Conservation (phyloP, 2,113 vertebrate genomes). For the Eonycteris spelaea region DNA sequence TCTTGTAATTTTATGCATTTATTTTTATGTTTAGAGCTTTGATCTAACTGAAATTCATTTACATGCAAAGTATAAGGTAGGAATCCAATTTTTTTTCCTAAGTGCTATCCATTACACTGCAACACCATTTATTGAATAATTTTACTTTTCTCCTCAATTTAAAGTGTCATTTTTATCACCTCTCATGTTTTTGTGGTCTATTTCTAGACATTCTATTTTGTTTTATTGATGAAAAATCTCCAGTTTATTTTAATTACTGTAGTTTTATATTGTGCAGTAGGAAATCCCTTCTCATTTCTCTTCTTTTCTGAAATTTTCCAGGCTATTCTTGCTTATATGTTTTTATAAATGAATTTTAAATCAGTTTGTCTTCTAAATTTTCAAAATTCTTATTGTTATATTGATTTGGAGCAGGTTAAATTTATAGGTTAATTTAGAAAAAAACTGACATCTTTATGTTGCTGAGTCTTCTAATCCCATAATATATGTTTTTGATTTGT, state of each 20-base stretch:
- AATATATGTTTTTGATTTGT: not conserved
- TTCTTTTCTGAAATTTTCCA: not conserved
- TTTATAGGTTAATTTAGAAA: no score
- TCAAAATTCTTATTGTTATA: no score
- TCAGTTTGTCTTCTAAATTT: no score
- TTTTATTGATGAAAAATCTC: not conserved
- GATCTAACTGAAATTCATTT: not conserved
- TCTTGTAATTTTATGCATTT: not conserved
- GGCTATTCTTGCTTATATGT: no score
- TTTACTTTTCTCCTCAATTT: not conserved
- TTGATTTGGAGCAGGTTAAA: no score
- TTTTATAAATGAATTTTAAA: no score
- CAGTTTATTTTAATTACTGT: not conserved
- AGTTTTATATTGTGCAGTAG: not conserved
- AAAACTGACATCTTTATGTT: not conserved
- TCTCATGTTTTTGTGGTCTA: not conserved
- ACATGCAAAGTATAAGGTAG: not conserved
- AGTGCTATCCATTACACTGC: not conserved
- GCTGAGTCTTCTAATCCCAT: not conserved
- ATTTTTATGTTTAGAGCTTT: constrained; percentile 3
- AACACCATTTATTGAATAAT: not conserved
- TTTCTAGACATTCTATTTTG: not conserved
- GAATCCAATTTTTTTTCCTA: not conserved
- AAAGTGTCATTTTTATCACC: not conserved
- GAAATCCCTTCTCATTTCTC: not conserved